phyloP scores from a whole-genome alignment of 2,888 invertebrate species.

The Acleris sparsana region DNA sequence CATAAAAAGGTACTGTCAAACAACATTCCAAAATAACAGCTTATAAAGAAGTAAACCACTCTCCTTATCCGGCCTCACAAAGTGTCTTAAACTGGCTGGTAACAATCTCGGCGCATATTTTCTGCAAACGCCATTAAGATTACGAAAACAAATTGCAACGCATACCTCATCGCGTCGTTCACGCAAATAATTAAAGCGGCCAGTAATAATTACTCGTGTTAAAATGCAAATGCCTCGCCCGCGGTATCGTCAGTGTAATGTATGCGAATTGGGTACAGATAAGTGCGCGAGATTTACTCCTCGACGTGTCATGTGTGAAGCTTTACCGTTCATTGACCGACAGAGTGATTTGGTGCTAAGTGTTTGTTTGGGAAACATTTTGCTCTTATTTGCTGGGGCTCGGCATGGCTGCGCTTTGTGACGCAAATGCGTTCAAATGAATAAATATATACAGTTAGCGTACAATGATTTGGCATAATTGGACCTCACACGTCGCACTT shows the following conservation, averaged over 20 bases:
- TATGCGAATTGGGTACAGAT: conserved; percentile 73
- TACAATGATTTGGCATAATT: conserved; percentile 9
- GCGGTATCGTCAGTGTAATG: conserved; percentile 57
- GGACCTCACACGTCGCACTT: conserved; percentile 4
- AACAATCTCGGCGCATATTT: conserved; percentile 46
- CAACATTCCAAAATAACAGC: conserved; percentile 6
- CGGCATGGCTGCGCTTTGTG: conserved; percentile 6
- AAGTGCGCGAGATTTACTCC: conserved; percentile 77
- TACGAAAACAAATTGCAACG: conserved; percentile 73
- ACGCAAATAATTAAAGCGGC: conserved; percentile 69
- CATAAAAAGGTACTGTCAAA: not conserved
- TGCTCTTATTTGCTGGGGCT: conserved; percentile 30
- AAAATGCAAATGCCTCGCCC: conserved; percentile 81
- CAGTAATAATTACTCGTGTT: conserved; percentile 74
- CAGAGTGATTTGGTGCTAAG: conserved; percentile 45
- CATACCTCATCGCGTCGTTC: conserved; percentile 66
- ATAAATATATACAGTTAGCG: conserved; percentile 4
- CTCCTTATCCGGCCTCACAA: conserved; percentile 23
- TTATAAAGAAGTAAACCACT: conserved; percentile 14
- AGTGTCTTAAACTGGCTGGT: conserved; percentile 27
- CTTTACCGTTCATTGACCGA: conserved; percentile 67
- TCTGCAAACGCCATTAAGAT: conserved; percentile 63
- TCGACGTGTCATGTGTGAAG: conserved; percentile 60
- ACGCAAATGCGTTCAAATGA: conserved; percentile 1
- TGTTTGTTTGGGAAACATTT: conserved; percentile 37